Evolutionary conservation across 2,888 invertebrate genomes (phyloP).

Genomic region (Cheiracanthium punctorium): DNA sequence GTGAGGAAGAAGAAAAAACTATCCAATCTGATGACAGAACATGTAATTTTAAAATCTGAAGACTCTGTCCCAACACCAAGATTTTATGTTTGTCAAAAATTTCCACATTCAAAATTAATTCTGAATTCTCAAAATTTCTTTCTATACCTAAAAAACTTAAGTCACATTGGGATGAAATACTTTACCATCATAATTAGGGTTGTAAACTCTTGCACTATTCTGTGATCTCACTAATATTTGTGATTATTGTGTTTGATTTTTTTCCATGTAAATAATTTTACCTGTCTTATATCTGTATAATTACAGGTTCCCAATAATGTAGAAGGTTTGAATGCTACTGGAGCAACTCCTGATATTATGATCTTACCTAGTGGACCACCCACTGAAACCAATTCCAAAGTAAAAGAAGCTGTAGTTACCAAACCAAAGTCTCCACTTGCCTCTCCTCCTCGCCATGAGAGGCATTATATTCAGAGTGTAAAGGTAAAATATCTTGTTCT

Average conservation of each 20-base stretch:
- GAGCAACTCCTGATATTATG: slow-evolving; percentile 69
- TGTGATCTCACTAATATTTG: background rate
- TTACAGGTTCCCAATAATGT: background rate
- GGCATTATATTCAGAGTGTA: slow-evolving; percentile 49
- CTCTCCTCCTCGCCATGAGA: slow-evolving; percentile 68
- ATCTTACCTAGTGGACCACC: slow-evolving; percentile 47
- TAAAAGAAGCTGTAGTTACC: slow-evolving; percentile 71
- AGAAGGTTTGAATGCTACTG: slow-evolving; percentile 48
- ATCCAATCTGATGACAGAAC: no score
- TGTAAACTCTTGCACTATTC: background rate
- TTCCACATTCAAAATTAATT: no score
- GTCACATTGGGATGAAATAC: no score
- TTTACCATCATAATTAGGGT: no score
- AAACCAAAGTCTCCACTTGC: slow-evolving; percentile 70
- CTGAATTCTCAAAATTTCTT: no score
- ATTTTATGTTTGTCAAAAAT: no score
- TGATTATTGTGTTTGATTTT: background rate
- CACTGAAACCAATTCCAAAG: slow-evolving; percentile 40
- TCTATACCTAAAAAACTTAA: background rate
- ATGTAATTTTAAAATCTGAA: no score
- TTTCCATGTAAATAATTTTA: background rate
- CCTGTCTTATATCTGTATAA: background rate
- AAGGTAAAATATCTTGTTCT: slow-evolving; percentile 24
- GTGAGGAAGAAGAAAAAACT: no score
- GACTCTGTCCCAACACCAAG: no score